Conservation (phyloP, 2,888 invertebrate species). For the Anorthoa munda region DNA sequence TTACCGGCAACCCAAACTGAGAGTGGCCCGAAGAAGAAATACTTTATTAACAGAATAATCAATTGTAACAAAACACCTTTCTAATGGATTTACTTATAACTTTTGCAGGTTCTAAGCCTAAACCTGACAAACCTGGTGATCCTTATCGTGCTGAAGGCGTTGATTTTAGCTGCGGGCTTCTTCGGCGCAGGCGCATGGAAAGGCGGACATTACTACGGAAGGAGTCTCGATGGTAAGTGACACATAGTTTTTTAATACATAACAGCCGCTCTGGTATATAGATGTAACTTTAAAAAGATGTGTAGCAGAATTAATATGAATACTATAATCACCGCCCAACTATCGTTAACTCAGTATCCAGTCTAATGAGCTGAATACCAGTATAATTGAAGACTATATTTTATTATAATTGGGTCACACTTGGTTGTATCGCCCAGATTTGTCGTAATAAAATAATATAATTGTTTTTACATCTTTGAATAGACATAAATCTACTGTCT, state of each 20-base stretch:
- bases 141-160: constrained; percentile 94
- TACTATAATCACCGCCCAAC: too few species aligned
- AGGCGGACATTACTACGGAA: constrained; percentile 88
- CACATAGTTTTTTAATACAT: constrained; percentile 14
- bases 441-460: background rate
- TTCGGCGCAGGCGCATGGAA: constrained; percentile 94
- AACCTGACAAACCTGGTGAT: constrained; percentile 96
- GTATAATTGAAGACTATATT: too few species aligned
- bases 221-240: constrained; percentile 90
- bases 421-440: background rate
- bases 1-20: too few species aligned
- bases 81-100: background rate
- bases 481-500: too few species aligned
- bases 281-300: background rate
- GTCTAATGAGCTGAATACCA: too few species aligned
- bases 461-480: background rate
- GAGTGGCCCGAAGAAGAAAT: background rate
- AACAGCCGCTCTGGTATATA: background rate
- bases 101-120: constrained; percentile 93
- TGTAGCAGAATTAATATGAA: background rate
- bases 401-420: background rate
- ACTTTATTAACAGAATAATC: background rate
- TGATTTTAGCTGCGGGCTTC: constrained; percentile 95
- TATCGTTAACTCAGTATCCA: too few species aligned
- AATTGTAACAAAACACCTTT: too few species aligned